phyloP scores from a whole-genome alignment of 2,113 vertebrate species.

The Pachycephala philippinensis region DNA sequence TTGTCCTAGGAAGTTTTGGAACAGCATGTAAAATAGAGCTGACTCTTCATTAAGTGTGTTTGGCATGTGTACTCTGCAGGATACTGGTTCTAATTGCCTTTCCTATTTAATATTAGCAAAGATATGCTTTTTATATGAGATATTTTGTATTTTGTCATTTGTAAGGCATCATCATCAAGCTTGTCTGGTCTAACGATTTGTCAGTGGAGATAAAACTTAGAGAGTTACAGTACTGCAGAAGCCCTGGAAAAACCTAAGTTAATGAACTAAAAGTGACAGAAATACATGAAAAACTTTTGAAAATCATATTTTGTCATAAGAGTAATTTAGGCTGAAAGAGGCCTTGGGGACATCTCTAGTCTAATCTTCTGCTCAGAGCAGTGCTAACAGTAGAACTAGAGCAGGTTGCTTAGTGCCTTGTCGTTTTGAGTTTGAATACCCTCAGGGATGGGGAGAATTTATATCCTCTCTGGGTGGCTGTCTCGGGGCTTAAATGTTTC shows the following conservation, averaged over 20 bases:
- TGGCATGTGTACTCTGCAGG: rapidly evolving
- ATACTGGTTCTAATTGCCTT: background rate
- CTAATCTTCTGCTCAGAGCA: background rate
- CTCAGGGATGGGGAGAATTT: background rate
- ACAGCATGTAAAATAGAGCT: background rate
- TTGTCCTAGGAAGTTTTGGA: background rate
- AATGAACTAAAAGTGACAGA: background rate
- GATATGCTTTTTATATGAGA: background rate
- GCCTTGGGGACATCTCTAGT: background rate
- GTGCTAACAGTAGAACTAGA: background rate
- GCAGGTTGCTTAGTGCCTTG: background rate
- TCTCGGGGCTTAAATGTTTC: background rate
- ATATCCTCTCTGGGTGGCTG: background rate
- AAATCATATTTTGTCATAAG: background rate
- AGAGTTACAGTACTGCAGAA: background rate
- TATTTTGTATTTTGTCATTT: background rate
- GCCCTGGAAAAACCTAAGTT: background rate
- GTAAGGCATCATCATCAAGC: background rate
- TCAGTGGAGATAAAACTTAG: background rate
- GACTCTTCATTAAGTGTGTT: background rate
- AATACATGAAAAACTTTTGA: background rate
- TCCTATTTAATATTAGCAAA: background rate
- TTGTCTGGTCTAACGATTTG: background rate
- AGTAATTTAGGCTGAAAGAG: background rate
- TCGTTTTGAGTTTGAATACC: background rate